A percentile compares a stretch with the other conserved stretches of the same genome.
Evolutionary conservation across 1,140 invertebrate genomes (phyloP).

Genomic region (Phortica variegata): DNA sequence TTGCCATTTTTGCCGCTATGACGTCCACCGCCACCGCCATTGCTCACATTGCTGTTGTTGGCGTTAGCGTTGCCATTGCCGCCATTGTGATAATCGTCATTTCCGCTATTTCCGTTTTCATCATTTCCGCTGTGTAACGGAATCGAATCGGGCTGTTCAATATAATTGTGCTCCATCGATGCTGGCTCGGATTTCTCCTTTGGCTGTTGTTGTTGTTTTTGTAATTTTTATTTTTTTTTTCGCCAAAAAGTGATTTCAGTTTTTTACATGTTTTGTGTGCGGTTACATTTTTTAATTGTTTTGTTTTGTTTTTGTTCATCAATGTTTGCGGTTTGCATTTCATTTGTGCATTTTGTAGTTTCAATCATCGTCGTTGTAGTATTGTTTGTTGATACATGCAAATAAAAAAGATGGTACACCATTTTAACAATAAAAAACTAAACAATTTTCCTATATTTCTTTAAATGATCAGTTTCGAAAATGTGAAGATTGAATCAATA

Average conservation of each 20-base stretch:
- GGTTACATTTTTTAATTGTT: constrained; percentile 15
- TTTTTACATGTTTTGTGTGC: constrained; percentile 30
- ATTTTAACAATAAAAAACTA: too few species aligned
- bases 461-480: too few species aligned
- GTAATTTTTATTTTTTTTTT: constrained; percentile 2
- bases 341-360: constrained; percentile 34
- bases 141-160: constrained; percentile 55
- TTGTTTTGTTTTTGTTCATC: constrained; percentile 24
- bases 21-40: constrained; percentile 1
- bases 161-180: constrained; percentile 56
- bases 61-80: constrained; percentile 48
- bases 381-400: constrained; percentile 34
- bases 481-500: too few species aligned
- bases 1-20: constrained; percentile 21
- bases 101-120: constrained; percentile 54
- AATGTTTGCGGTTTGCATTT: constrained; percentile 41
- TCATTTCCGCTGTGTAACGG: constrained; percentile 54
- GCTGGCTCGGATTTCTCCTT: constrained; percentile 53
- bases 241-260: constrained; percentile 24
- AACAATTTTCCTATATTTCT: too few species aligned
- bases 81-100: constrained; percentile 60
- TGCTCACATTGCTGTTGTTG: constrained; percentile 55
- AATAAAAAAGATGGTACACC: constrained; percentile 35
- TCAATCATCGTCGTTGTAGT: constrained; percentile 31
- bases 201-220: constrained; percentile 26